phyloP scores from a whole-genome alignment of 2,888 invertebrate species.

The Pandemis corylana region DNA sequence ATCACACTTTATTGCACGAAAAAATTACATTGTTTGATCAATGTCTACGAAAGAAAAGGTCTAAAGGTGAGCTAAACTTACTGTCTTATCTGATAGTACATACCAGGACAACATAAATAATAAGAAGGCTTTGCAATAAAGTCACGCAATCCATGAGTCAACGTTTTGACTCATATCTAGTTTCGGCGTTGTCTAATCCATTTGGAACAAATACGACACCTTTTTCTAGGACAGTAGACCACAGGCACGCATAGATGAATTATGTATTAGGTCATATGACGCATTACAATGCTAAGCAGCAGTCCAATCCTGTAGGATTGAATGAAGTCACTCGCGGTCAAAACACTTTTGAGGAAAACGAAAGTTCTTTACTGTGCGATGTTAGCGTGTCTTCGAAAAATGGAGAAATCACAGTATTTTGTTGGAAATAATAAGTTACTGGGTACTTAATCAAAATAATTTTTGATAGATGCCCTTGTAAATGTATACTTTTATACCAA shows the following conservation, averaged over 20 bases:
- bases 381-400: neutral
- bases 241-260: conserved; percentile 54
- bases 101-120: conserved; percentile 3
- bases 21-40: neutral
- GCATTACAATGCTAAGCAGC: neutral
- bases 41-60: neutral
- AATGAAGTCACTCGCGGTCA: neutral
- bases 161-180: conserved; percentile 43
- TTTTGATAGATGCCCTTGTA: no score
- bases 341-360: conserved; percentile 32
- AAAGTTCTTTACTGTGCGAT: neutral
- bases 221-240: conserved; percentile 60
- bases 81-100: neutral
- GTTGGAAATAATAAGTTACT: neutral
- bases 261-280: conserved; percentile 55
- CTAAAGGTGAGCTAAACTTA: neutral
- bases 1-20: no score
- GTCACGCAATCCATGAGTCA: conserved; percentile 35
- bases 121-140: conserved; percentile 24
- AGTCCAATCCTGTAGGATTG: neutral
- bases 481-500: no score
- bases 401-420: neutral
- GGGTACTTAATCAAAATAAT: no score
- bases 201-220: conserved; percentile 52
- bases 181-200: conserved; percentile 46